These are phyloP conservation scores for Drosophila sulfurigaster DNA, from an alignment of 1,140 invertebrate species.

Conservation along the genomic window DNA sequence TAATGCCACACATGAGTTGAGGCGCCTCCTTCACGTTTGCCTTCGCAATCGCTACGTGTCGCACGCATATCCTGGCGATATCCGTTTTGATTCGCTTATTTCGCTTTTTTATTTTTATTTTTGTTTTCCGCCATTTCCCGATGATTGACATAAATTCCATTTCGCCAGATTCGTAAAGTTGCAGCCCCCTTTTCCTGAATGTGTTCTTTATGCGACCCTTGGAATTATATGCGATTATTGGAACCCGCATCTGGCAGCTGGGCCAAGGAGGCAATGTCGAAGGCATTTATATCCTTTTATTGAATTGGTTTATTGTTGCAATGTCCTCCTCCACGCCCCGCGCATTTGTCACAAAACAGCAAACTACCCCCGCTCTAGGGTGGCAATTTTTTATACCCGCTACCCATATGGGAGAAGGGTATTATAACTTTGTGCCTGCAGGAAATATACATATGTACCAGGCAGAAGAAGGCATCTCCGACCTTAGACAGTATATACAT, in stretches of 20 bases:
- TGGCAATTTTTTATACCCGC: background rate
- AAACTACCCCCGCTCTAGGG: constrained; percentile 21
- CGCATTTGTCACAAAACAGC: constrained; percentile 59
- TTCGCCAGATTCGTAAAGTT: constrained; percentile 53
- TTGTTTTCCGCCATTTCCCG: constrained; percentile 44
- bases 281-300: constrained; percentile 67
- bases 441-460: too few relatives aligned
- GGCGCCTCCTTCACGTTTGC: background rate
- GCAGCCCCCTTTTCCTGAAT: background rate
- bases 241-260: constrained; percentile 68
- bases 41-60: constrained; percentile 29
- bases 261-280: constrained; percentile 45
- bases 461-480: too few relatives aligned
- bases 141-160: constrained; percentile 80
- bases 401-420: too few relatives aligned
- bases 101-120: background rate
- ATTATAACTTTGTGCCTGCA: too few relatives aligned
- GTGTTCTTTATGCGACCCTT: constrained; percentile 36
- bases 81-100: constrained; percentile 51
- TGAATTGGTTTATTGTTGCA: constrained; percentile 77
- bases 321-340: constrained; percentile 28
- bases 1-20: constrained; percentile 9
- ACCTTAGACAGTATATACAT: too few relatives aligned
- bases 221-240: constrained; percentile 75
- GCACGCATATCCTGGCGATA: constrained; percentile 22